A percentile compares a stretch with the other conserved stretches of the same genome.
Evolutionary conservation across 1,140 invertebrate genomes (phyloP).

Genomic region (Zaprionus vittiger): DNA sequence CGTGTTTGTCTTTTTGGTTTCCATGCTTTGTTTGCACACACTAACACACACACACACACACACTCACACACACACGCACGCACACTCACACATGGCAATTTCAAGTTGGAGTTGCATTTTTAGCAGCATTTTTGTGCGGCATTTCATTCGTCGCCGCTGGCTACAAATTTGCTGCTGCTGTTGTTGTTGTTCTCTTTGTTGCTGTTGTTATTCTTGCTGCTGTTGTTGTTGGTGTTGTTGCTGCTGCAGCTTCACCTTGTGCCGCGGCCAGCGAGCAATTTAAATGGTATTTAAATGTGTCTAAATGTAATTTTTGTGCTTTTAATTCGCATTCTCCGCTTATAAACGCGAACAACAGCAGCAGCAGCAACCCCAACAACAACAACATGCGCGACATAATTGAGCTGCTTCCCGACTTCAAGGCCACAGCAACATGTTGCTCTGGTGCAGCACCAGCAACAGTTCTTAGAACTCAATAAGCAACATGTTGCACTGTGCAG

Average conservation of each 20-base stretch:
- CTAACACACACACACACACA: conserved; percentile 21
- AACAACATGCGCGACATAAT: conserved; percentile 64
- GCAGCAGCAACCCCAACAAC: conserved; percentile 41
- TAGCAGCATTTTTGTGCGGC: conserved; percentile 79
- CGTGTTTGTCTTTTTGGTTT: conserved; percentile 78
- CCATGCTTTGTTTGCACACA: conserved; percentile 73
- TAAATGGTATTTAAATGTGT: conserved; percentile 84
- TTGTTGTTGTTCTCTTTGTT: conserved; percentile 13
- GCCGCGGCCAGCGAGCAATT: conserved; percentile 72
- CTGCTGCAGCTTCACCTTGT: conserved; percentile 72
- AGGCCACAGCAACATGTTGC: conserved; percentile 45
- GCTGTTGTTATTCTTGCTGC: conserved; percentile 31
- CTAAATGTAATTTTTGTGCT: conserved; percentile 78
- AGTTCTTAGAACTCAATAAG: conserved; percentile 1
- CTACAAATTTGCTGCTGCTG: conserved; percentile 71
- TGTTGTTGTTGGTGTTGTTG: conserved; percentile 38
- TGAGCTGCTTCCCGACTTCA: conserved; percentile 31
- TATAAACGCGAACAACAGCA: conserved; percentile 59
- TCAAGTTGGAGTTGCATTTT: conserved; percentile 79
- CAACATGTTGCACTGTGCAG: conserved; percentile 41
- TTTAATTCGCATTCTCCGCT: conserved; percentile 72
- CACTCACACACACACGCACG: conserved; percentile 30
- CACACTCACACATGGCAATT: conserved; percentile 26
- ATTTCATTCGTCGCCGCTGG: conserved; percentile 79
- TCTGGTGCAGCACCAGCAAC: conserved; percentile 11